Evolutionary conservation across 2,797 vertebrate genomes (phyloP).

Genomic region (Octomys mimax): DNA sequence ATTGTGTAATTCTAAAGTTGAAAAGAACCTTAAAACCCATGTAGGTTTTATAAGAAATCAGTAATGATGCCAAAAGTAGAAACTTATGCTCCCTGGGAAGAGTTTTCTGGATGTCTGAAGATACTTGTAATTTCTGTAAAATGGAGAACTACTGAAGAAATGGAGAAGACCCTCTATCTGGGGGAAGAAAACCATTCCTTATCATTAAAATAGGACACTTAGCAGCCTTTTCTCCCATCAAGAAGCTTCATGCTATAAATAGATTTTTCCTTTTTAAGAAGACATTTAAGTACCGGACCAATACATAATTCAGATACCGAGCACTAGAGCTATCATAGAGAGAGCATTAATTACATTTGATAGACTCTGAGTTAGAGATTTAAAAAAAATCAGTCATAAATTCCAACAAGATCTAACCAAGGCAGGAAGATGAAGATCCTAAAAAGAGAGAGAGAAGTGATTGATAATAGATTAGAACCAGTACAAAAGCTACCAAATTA

Average conservation of each 20-base stretch:
- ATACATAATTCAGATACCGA: not conserved
- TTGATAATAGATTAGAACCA: not conserved
- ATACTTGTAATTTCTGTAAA: not conserved
- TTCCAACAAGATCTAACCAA: not conserved
- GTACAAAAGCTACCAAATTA: conserved; percentile 9
- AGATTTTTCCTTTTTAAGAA: conserved; percentile 31
- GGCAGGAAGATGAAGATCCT: not conserved
- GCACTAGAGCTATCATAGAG: not conserved
- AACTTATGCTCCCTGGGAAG: conserved; percentile 12
- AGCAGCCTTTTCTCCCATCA: not conserved
- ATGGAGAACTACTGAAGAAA: not conserved
- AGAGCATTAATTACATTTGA: not conserved
- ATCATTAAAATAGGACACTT: not conserved
- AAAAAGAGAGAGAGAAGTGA: not conserved
- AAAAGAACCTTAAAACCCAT: conserved; percentile 1
- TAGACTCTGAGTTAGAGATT: not conserved
- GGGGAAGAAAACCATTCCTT: not conserved
- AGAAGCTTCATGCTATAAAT: not conserved
- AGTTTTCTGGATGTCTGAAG: not conserved
- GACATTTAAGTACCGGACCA: not conserved
- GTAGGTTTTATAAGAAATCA: conserved; percentile 50
- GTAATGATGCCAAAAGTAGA: conserved; percentile 15
- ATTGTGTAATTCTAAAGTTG: conserved; percentile 57
- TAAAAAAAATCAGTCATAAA: not conserved
- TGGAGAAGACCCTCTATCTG: not conserved